These are phyloP conservation scores for Melitaea athalia DNA, from an alignment of 2,888 invertebrate genomes.

Conservation along the genomic window DNA sequence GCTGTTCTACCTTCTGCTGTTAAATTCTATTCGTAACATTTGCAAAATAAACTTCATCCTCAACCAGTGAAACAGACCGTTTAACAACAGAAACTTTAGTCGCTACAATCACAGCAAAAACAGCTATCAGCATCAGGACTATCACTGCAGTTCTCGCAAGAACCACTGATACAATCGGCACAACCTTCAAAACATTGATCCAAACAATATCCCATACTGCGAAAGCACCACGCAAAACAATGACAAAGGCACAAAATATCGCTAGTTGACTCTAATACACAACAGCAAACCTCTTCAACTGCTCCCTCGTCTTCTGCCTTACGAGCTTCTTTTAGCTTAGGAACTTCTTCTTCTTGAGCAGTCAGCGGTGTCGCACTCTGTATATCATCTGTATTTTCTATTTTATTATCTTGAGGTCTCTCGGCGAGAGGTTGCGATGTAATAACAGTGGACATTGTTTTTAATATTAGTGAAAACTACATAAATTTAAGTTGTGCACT, in stretches of 20 bases:
- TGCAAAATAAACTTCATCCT: too few relatives aligned
- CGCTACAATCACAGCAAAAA: not conserved
- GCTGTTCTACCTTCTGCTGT: too few relatives aligned
- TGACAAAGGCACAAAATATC: not conserved
- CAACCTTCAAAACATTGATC: too few relatives aligned
- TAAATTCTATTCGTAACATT: too few relatives aligned
- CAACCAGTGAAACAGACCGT: too few relatives aligned
- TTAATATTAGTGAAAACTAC: not conserved
- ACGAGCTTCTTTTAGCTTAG: not conserved
- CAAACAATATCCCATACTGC: slow-evolving; percentile 21
- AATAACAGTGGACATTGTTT: not conserved
- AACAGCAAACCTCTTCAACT: not conserved
- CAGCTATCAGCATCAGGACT: not conserved
- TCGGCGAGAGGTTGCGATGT: not conserved
- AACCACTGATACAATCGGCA: slow-evolving; percentile 6
- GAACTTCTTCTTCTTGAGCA: not conserved
- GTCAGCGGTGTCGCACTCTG: not conserved
- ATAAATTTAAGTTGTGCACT: too few relatives aligned
- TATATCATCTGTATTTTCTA: not conserved
- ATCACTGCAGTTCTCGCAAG: not conserved
- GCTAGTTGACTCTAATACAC: not conserved
- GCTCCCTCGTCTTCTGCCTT: not conserved
- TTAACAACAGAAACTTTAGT: not conserved
- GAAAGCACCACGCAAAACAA: slow-evolving; percentile 16
- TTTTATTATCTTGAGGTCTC: not conserved